These are phyloP conservation scores for Caenorhabditis becei DNA, from an alignment of 2,888 invertebrate species.

Conservation along the genomic window DNA sequence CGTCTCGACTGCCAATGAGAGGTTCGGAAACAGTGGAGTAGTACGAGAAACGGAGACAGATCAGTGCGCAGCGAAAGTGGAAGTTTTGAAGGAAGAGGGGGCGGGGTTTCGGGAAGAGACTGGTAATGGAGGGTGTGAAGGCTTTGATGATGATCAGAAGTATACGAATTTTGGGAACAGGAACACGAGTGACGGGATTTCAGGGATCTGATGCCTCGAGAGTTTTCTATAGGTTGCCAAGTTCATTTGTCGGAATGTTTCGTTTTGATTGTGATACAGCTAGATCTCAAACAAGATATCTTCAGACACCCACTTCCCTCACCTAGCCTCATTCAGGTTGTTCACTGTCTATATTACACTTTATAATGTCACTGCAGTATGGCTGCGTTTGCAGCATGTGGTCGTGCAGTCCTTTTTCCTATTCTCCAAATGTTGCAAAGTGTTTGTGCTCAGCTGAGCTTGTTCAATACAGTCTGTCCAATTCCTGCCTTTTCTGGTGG, in stretches of 20 bases:
- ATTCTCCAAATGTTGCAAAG: too few relatives aligned
- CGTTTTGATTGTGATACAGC: not conserved
- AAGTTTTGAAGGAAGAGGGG: conserved; percentile 10
- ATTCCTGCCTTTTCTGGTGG: not conserved
- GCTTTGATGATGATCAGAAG: not conserved
- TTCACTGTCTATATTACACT: conserved; percentile 4
- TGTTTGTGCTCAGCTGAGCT: too few relatives aligned
- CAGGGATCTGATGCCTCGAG: too few relatives aligned
- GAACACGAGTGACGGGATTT: too few relatives aligned
- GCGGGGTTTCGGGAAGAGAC: conserved; percentile 13
- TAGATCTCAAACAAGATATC: not conserved
- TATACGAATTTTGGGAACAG: too few relatives aligned
- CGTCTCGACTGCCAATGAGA: conserved; percentile 31
- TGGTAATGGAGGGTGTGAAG: not conserved
- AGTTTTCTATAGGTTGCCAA: too few relatives aligned
- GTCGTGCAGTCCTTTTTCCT: too few relatives aligned
- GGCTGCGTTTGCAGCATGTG: too few relatives aligned
- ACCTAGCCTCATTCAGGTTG: conserved; percentile 13
- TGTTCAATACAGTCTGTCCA: too few relatives aligned
- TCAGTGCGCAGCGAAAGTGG: conserved; percentile 6
- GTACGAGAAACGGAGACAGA: conserved; percentile 26
- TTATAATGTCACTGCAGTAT: too few relatives aligned
- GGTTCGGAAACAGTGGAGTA: conserved; percentile 12
- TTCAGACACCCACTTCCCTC: conserved; percentile 16
- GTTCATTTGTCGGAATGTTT: too few relatives aligned